Percentiles rank a stretch among this genome's conserved stretches.
These are phyloP conservation scores for Meloe dianella DNA, from an alignment of 2,888 invertebrate species.

Conservation along the genomic window DNA sequence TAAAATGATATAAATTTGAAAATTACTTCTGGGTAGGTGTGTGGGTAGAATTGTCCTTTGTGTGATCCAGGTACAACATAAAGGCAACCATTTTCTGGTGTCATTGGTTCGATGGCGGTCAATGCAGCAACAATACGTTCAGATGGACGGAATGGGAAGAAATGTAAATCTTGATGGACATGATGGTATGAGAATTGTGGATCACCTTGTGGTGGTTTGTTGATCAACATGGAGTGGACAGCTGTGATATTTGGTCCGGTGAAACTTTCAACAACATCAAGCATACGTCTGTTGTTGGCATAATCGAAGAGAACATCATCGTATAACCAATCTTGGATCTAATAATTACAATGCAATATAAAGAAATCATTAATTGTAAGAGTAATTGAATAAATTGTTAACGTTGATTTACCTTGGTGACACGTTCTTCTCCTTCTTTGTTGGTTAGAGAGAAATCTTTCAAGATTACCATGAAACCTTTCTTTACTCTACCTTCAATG, in stretches of 20 bases:
- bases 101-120: conserved; percentile 85
- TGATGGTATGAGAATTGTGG: conserved; percentile 69
- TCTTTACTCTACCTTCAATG: conserved; percentile 66
- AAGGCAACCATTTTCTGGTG: conserved; percentile 79
- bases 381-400: neutral
- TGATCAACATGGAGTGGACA: conserved; percentile 87
- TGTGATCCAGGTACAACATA: conserved; percentile 82
- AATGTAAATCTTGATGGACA: conserved; percentile 80
- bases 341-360: neutral
- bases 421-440: conserved; percentile 68
- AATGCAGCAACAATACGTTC: conserved; percentile 80
- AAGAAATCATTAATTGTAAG: conserved; percentile 47
- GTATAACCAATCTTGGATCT: conserved; percentile 76
- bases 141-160: conserved; percentile 86
- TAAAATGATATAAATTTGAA: conserved; percentile 59
- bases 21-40: conserved; percentile 73
- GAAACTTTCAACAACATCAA: conserved; percentile 75
- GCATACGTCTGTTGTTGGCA: conserved; percentile 66
- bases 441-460: conserved; percentile 70
- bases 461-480: conserved; percentile 65
- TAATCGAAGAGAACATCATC: conserved; percentile 78
- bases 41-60: conserved; percentile 65
- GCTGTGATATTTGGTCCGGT: conserved; percentile 78
- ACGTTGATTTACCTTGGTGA: conserved; percentile 70
- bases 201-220: conserved; percentile 83